phyloP scores from a whole-genome alignment of 2,888 invertebrate species.

The Eupithecia dodoneata region DNA sequence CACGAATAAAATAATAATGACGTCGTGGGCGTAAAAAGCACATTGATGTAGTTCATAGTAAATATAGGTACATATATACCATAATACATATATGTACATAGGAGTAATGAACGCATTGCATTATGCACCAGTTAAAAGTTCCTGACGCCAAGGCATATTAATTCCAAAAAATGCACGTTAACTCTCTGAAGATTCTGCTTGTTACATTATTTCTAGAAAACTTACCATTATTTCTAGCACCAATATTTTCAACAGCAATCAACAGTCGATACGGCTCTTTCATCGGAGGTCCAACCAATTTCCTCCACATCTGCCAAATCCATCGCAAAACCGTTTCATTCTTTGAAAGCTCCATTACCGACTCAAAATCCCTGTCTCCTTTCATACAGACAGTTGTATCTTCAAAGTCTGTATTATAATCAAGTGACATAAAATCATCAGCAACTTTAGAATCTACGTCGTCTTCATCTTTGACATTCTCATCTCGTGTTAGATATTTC shows the following conservation, averaged over 20 bases:
- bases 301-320: slow-evolving; percentile 88
- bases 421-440: slow-evolving; percentile 40
- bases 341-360: slow-evolving; percentile 80
- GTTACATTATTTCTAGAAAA: neutral
- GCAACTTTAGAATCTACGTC: slow-evolving; percentile 18
- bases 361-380: slow-evolving; percentile 86
- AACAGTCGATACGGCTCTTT: slow-evolving; percentile 80
- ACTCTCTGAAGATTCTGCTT: neutral
- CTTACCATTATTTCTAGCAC: slow-evolving; percentile 86
- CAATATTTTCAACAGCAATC: slow-evolving; percentile 85
- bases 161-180: no score
- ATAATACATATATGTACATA: no score
- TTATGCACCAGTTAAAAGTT: no score
- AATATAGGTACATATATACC: no score
- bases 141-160: no score
- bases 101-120: no score
- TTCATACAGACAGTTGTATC: slow-evolving; percentile 74
- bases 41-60: no score
- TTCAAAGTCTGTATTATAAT: slow-evolving; percentile 48
- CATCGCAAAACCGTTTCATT: slow-evolving; percentile 80
- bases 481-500: slow-evolving; percentile 53
- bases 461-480: slow-evolving; percentile 35
- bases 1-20: no score
- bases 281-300: slow-evolving; percentile 84
- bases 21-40: no score